Base-by-base conservation (phyloP, 2,888 invertebrate species). In the Morpho deidamia region DNA sequence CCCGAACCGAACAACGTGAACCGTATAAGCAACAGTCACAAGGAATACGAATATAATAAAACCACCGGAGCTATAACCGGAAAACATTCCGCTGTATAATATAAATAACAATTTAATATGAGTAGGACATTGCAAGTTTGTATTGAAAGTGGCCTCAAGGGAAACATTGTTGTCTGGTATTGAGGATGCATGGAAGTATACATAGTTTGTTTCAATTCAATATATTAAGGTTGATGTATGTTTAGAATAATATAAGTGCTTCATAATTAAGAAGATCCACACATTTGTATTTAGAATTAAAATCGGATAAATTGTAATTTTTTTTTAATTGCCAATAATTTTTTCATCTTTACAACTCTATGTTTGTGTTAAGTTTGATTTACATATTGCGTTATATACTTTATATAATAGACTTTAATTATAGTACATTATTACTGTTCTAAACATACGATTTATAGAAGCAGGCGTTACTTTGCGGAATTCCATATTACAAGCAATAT, bases 11-110 rank as follows among this genome's bases (percentile, higher is more conserved):
- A 53, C 51, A 78, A 77, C 42, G 68, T 69, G 59, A 76, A 71
- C 63, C 70, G 72, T 56, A 64, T 73, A 2, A 70, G 76, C 71
- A 81, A 81, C 65, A 79, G 80, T 11, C 85, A 82, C 72, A 81
- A 74, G 72, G 83, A 87, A 62, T 86, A 70, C 57, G 82, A 85
- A 64, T 87, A 87, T 68, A 85, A 87, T 66, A 87, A 86, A 67
- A 80, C 71, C 48, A 88, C 88, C 7, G 88, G 88, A 51, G 70
- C 81, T 56, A 83, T 89, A 57, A 88, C 87, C 53, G 88, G 88
- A 39, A 88, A 87, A 74, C 86, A 89, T 81, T 88, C 88, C 64
- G 71, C 82, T 39, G 88, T 89, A 50, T 88, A 78, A 40, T 41
- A 41, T 44, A 34, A 40, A 48, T 42, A 44, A 23, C 23, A 44